Evolutionary conservation across 1,140 invertebrate genomes (phyloP).

Genomic region (Camponotus vicinus): DNA sequence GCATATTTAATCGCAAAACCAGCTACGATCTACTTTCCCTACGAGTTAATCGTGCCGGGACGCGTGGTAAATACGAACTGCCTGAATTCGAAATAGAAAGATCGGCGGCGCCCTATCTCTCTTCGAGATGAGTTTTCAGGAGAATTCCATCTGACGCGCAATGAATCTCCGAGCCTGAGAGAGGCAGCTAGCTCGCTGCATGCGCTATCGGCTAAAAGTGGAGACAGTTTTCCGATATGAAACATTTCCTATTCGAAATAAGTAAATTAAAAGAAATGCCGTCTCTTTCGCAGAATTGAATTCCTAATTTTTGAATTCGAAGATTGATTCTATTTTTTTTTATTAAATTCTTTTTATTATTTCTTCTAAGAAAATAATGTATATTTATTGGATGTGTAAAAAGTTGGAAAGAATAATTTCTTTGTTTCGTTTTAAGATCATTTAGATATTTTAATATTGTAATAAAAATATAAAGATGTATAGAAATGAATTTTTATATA

Average conservation of each 20-base stretch:
- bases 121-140: conserved; percentile 43
- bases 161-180: conserved; percentile 38
- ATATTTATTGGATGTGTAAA: background rate
- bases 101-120: conserved; percentile 47
- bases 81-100: conserved; percentile 12
- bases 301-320: conserved; percentile 16
- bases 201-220: conserved; percentile 41
- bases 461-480: background rate
- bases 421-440: background rate
- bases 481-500: conserved; percentile 1
- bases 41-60: conserved; percentile 79
- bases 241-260: conserved; percentile 47
- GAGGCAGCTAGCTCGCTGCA: conserved; percentile 9
- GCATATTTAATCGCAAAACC: conserved; percentile 83
- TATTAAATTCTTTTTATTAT: background rate
- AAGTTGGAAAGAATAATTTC: background rate
- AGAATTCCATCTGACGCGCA: conserved; percentile 53
- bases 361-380: background rate
- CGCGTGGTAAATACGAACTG: conserved; percentile 67
- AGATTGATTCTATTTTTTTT: background rate
- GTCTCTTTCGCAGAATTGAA: conserved; percentile 1
- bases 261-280: conserved; percentile 53
- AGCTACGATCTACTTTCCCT: conserved; percentile 79
- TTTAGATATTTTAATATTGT: background rate
- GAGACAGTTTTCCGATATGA: conserved; percentile 57